Evolutionary conservation across 2,888 invertebrate genomes (phyloP), one percentile per base, ranked within the genome.

Genomic region (Cryptosula pallasiana): DNA sequence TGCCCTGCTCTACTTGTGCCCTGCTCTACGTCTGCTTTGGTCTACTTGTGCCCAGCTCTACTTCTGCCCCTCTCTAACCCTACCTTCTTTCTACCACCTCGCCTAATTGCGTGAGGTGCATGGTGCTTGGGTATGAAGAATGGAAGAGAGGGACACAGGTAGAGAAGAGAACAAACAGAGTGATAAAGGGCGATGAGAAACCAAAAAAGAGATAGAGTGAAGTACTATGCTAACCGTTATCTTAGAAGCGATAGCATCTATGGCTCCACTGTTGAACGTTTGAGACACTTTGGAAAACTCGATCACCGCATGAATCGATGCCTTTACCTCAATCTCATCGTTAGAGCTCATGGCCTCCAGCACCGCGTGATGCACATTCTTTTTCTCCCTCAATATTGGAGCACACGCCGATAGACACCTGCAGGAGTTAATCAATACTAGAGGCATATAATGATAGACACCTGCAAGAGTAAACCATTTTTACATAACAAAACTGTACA

Each of bases 301-400:
- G 72, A 92, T 91, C 69, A 96, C 94, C 35, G 96, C 96, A 87
- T 92, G 93, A 76, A 97, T 94, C 16, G 97, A 95, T 69, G 96
- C 96, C 83, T 95, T 92, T 35, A 97, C 94, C 86, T 98, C 98
- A 0, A 95, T 94, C 76, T 92, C 91, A 83, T 98, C 95, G 84
- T 94, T 93, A 58, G 97, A 96, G 84, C 97, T 95, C 20, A 97
- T 86, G 29, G 94, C 93, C 77, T 92, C 89, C 36, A 95, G 87
- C 72, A 98, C 95, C 74, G 94, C 93, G 80, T 97, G 96, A 84
- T 98, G 97, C 0, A 96, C 94, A 85, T 94, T 93, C 81, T 95
- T 94, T 76, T 93, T 88, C 86, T 97, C 95, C 0, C 94, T 92
- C 76, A 97, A 95, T 35, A 96, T 93, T 27, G 92, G 91, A 0